Conservation (phyloP, 2,888 invertebrate genomes). For the Nemotelus pantherinus region DNA sequence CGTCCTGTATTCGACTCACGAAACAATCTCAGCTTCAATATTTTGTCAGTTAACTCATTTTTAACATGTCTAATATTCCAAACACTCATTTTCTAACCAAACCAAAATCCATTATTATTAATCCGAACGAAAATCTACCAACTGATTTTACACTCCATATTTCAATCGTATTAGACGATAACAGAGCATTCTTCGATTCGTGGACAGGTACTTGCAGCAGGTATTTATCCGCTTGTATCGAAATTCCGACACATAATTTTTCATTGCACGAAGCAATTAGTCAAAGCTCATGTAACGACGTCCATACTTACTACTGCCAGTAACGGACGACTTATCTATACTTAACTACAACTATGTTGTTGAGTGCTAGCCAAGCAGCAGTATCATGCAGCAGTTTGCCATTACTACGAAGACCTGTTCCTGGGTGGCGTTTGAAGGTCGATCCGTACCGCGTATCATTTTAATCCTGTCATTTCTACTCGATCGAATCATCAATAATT, state of each 20-base stretch:
- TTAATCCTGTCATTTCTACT: slow-evolving; percentile 31
- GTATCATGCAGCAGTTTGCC: not conserved
- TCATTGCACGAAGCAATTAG: slow-evolving; percentile 1
- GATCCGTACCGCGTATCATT: slow-evolving; percentile 17
- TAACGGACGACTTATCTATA: not conserved
- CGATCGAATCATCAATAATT: slow-evolving; percentile 13
- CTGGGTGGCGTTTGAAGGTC: slow-evolving; percentile 34
- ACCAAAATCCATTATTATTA: too few relatives aligned
- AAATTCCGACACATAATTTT: not conserved
- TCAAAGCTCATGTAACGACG: not conserved
- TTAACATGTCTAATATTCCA: too few relatives aligned
- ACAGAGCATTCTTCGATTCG: too few relatives aligned
- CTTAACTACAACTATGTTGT: not conserved
- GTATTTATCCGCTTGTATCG: slow-evolving; percentile 6
- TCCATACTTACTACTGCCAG: not conserved
- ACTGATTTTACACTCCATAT: too few relatives aligned
- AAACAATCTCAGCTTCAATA: too few relatives aligned
- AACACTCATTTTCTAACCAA: too few relatives aligned
- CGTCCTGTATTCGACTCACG: too few relatives aligned
- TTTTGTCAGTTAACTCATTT: too few relatives aligned
- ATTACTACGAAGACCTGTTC: not conserved
- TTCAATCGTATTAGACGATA: too few relatives aligned
- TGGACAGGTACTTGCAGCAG: slow-evolving; percentile 2
- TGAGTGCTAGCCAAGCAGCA: not conserved
- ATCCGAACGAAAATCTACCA: too few relatives aligned